These are phyloP conservation scores for Cynodonichthys magdalenae DNA, from an alignment of 2,797 vertebrate genomes.

Conservation along the genomic window DNA sequence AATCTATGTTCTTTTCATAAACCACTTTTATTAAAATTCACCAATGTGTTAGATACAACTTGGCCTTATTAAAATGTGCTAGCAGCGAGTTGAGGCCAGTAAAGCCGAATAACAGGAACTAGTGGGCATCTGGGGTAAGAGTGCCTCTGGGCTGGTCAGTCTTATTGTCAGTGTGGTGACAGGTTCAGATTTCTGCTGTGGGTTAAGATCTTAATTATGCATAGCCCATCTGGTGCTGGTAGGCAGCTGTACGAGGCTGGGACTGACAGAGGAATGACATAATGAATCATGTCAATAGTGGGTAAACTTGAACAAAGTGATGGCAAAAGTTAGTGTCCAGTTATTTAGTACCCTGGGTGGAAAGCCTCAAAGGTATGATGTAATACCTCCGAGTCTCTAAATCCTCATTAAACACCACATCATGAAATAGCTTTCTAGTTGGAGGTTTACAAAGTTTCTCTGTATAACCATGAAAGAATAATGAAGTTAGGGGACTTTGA, in stretches of 20 bases:
- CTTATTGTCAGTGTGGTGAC: constrained; percentile 60
- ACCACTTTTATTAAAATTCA: constrained; percentile 4
- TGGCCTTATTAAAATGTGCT: constrained; percentile 6
- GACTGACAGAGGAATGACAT: constrained; percentile 50
- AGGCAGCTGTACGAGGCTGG: constrained; percentile 44
- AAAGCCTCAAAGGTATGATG: background rate
- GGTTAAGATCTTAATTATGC: constrained; percentile 76
- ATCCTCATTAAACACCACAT: background rate
- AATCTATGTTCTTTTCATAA: constrained; percentile 2
- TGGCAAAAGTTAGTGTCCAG: background rate
- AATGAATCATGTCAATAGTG: constrained; percentile 37
- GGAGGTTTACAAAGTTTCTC: background rate
- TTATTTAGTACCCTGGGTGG: background rate
- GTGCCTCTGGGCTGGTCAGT: constrained; percentile 50
- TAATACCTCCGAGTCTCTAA: background rate
- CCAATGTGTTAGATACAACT: constrained; percentile 13
- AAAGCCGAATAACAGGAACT: constrained; percentile 11
- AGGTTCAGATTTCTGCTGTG: constrained; percentile 66
- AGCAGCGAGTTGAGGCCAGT: constrained; percentile 13
- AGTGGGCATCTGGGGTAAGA: constrained; percentile 35
- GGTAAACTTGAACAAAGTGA: constrained; percentile 17
- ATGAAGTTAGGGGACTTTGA: background rate
- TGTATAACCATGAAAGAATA: background rate
- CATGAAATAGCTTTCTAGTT: background rate
- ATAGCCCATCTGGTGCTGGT: constrained; percentile 66